phyloP scores from a whole-genome alignment of 1,140 invertebrate species.

The Heliconius himera region DNA sequence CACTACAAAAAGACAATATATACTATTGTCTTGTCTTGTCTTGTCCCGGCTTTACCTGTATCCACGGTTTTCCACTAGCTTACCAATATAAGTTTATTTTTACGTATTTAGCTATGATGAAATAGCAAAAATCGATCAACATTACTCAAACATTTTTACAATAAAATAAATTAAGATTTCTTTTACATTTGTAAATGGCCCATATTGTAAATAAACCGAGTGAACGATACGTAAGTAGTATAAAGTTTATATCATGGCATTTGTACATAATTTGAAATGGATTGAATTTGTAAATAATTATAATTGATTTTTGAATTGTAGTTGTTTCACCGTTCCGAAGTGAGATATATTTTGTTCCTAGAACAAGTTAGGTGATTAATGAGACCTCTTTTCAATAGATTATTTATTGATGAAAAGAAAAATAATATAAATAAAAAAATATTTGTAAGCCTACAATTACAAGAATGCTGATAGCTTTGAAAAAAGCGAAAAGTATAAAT shows the following conservation, averaged over 20 bases:
- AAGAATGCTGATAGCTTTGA: too few relatives aligned
- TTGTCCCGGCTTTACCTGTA: too few relatives aligned
- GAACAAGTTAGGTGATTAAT: constrained; percentile 52
- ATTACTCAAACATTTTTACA: neutral
- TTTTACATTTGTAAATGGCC: constrained; percentile 49
- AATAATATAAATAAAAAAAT: too few relatives aligned
- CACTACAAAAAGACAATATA: too few relatives aligned
- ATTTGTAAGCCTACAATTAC: too few relatives aligned
- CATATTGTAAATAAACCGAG: constrained; percentile 54
- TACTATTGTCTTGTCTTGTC: too few relatives aligned
- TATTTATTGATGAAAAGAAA: neutral
- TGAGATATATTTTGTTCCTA: constrained; percentile 68
- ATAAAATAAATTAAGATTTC: constrained; percentile 15
- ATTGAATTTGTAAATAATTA: constrained; percentile 60
- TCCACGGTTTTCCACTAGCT: too few relatives aligned
- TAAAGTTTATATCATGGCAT: constrained; percentile 60
- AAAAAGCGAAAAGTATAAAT: too few relatives aligned
- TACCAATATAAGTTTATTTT: neutral
- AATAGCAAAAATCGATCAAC: neutral
- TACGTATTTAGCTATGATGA: neutral
- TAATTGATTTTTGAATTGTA: constrained; percentile 49
- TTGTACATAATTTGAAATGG: constrained; percentile 64
- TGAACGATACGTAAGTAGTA: constrained; percentile 59
- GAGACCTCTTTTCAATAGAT: constrained; percentile 30
- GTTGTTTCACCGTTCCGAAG: constrained; percentile 56